A percentile compares a stretch with the other conserved stretches of the same genome.
Evolutionary conservation across 2,888 invertebrate genomes (phyloP).

Genomic region (Aelia acuminata): DNA sequence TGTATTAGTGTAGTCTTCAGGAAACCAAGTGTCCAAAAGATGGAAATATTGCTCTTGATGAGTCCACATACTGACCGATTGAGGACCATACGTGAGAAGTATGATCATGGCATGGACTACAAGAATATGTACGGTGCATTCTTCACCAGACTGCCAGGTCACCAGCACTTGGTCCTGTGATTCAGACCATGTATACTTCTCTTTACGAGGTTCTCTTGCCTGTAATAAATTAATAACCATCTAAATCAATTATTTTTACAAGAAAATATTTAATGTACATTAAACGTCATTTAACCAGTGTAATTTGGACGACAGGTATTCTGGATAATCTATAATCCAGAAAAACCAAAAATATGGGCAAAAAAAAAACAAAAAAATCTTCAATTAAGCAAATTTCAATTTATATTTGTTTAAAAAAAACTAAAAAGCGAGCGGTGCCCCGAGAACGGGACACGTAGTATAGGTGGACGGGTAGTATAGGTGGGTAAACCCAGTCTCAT

Average conservation of each 20-base stretch:
- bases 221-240: slow-evolving; percentile 65
- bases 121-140: slow-evolving; percentile 83
- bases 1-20: slow-evolving; percentile 75
- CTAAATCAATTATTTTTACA: background rate
- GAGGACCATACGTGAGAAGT: slow-evolving; percentile 80
- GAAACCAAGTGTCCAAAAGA: slow-evolving; percentile 90
- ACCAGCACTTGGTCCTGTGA: slow-evolving; percentile 83
- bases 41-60: slow-evolving; percentile 69
- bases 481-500: too few relatives aligned
- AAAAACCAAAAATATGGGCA: too few relatives aligned
- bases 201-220: slow-evolving; percentile 76
- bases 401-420: too few relatives aligned
- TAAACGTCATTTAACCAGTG: too few relatives aligned
- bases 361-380: too few relatives aligned
- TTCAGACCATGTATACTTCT: slow-evolving; percentile 76
- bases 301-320: too few relatives aligned
- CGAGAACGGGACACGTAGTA: too few relatives aligned
- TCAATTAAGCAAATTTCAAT: too few relatives aligned
- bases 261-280: background rate
- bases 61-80: slow-evolving; percentile 60
- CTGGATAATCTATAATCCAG: too few relatives aligned
- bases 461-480: too few relatives aligned
- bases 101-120: slow-evolving; percentile 89
- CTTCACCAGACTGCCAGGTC: slow-evolving; percentile 82
- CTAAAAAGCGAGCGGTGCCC: too few relatives aligned